phyloP scores from a whole-genome alignment of 1,140 invertebrate species.

The Penaeus japonicus region DNA sequence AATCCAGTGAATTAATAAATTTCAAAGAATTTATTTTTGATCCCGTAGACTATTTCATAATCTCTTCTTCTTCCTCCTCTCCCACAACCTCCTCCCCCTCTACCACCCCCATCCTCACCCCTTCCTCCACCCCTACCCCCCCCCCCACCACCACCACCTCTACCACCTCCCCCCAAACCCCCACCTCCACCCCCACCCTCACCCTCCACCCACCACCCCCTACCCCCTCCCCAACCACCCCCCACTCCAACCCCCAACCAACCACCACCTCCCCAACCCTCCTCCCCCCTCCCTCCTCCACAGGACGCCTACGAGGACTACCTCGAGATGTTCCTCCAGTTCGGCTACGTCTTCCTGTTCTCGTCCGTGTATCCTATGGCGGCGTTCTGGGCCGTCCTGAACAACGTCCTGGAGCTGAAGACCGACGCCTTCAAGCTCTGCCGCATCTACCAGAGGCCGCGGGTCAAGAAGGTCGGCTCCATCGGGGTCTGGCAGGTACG shows the following conservation, averaged over 20 bases:
- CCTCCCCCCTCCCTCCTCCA: background rate
- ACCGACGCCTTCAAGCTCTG: constrained; percentile 97
- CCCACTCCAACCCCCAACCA: background rate
- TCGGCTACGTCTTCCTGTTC: constrained; percentile 96
- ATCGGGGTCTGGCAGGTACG: constrained; percentile 96
- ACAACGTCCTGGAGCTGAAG: constrained; percentile 93
- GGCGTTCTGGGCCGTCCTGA: constrained; percentile 88
- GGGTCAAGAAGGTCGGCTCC: constrained; percentile 87
- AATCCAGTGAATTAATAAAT: too few relatives aligned
- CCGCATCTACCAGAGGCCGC: constrained; percentile 91
- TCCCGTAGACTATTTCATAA: background rate
- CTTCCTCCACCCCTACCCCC: too few relatives aligned
- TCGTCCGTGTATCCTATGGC: constrained; percentile 95
- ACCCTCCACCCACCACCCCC: too few relatives aligned
- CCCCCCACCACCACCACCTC: too few relatives aligned
- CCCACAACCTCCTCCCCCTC: background rate
- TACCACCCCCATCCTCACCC: background rate
- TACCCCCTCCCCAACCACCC: background rate
- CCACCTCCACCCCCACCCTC: too few relatives aligned
- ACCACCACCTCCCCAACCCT: too few relatives aligned
- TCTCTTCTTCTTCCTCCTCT: background rate
- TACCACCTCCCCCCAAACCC: too few relatives aligned
- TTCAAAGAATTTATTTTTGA: background rate
- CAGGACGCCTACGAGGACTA: constrained; percentile 96
- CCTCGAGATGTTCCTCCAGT: constrained; percentile 96